phyloP scores from a whole-genome alignment of 2,797 vertebrate genomes.

The Fundulus diaphanus region DNA sequence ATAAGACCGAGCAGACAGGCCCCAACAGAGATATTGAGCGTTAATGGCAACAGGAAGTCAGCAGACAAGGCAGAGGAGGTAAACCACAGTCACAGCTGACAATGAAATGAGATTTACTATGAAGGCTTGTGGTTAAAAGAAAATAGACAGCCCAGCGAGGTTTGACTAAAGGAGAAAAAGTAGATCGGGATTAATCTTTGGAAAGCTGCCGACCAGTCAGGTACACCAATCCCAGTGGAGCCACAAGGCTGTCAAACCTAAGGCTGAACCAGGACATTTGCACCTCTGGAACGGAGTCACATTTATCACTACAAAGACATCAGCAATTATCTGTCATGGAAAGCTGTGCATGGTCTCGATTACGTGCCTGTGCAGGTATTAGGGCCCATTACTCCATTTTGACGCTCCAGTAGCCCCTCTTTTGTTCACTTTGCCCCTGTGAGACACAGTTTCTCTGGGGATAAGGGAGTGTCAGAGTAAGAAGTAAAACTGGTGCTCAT shows the following conservation, averaged over 20 bases:
- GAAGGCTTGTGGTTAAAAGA: slow-evolving; percentile 76
- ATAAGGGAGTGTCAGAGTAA: slow-evolving; percentile 60
- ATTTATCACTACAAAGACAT: slow-evolving; percentile 78
- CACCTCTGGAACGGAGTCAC: slow-evolving; percentile 70
- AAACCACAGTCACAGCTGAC: slow-evolving; percentile 76
- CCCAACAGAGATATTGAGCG: slow-evolving; percentile 79
- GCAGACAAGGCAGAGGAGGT: slow-evolving; percentile 72
- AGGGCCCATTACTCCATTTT: slow-evolving; percentile 76
- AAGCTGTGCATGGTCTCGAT: slow-evolving; percentile 72
- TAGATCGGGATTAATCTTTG: slow-evolving; percentile 52
- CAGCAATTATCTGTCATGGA: slow-evolving; percentile 80
- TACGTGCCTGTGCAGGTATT: slow-evolving; percentile 78
- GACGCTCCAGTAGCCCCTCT: slow-evolving; percentile 58
- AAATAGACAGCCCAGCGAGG: slow-evolving; percentile 66
- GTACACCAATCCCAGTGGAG: slow-evolving; percentile 69
- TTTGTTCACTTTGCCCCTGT: slow-evolving; percentile 58
- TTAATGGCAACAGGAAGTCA: slow-evolving; percentile 81
- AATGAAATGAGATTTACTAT: slow-evolving; percentile 82
- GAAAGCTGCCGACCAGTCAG: slow-evolving; percentile 59
- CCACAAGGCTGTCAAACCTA: slow-evolving; percentile 60
- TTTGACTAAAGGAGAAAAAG: slow-evolving; percentile 58
- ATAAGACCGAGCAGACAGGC: slow-evolving; percentile 74
- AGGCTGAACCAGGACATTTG: slow-evolving; percentile 65
- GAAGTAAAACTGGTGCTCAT: slow-evolving; percentile 55
- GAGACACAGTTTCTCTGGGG: slow-evolving; percentile 66